Evolutionary conservation across 2,113 vertebrate genomes (phyloP), one percentile per base, ranked within the genome.

Genomic region (Turdus rufiventris): DNA sequence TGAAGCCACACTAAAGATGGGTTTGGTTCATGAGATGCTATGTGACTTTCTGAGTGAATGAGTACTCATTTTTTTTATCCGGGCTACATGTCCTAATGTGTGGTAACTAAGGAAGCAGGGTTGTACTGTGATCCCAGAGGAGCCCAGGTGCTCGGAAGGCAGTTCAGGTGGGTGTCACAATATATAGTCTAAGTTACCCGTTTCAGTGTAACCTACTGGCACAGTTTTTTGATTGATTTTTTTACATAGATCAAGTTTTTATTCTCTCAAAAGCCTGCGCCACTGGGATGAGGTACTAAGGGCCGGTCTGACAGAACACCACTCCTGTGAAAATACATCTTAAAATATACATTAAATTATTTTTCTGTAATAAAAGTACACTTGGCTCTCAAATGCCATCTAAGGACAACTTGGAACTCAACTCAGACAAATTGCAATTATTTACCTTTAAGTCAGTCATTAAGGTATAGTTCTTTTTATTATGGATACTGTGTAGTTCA

Each of bases 161-260:
- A 5, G 2, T 62, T 93, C 8, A 26, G 28, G 5, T 0, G 0
- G 53, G 3, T 45, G 10, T 48, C 51, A 51, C 8, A 0, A 13
- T 6, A 7, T 28, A 36, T 1, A 33, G 5, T 34, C n/a, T 38
- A 50, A 77, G 11, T 5, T 31, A 84, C 38, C 10, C 33, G 24
- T n/a, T n/a, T 24, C 6, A 43, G 14, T 6, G 9, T 42, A 85
- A 57, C 2, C 4, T 28, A 40, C 18, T 15, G 13, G 16, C 21
- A 57, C 3, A 2, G 0, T 2, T n/a, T 42, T 83, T 38, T 24
- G 28, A n/a, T 57, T 80, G 21, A 7, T 51, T 45, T 53, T 76
- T 42, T 29, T 24, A 28, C 10, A 28, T 14, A 12, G 14, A 36
- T 31, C 42, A 40, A 13, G 9, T 9, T 47, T 88, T 58, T 60